These are phyloP conservation scores for Axinella damicornis DNA, from an alignment of 37 sponge, comb jelly and placozoan genomes.

Conservation along the genomic window DNA sequence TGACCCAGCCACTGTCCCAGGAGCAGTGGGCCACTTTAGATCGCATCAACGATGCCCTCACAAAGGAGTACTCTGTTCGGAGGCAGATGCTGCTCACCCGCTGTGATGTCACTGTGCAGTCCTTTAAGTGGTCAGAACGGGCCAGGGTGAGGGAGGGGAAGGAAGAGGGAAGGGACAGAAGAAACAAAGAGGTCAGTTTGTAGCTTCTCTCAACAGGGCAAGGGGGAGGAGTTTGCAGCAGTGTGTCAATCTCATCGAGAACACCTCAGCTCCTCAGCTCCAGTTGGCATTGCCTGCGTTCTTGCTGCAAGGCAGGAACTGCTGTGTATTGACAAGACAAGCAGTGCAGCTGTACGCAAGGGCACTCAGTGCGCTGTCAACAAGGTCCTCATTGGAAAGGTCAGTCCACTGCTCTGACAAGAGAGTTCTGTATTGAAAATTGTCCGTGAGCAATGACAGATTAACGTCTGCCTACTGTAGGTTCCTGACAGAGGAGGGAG, in stretches of 20 bases:
- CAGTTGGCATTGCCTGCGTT: constrained; percentile 66
- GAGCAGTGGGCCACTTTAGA: constrained; percentile 81
- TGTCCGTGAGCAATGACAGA: too few species aligned
- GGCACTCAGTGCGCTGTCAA: constrained; percentile 71
- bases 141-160: constrained; percentile 49
- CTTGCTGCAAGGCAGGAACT: constrained; percentile 83
- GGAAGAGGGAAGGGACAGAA: background rate
- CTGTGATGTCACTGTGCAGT: constrained; percentile 90
- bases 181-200: background rate
- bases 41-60: constrained; percentile 69
- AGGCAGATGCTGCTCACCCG: constrained; percentile 88
- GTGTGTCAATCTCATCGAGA: constrained; percentile 24
- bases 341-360: constrained; percentile 38
- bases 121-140: constrained; percentile 86
- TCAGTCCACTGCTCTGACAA: background rate
- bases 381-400: constrained; percentile 86
- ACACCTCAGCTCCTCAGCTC: constrained; percentile 21
- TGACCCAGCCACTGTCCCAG: constrained; percentile 47
- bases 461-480: too few species aligned
- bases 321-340: constrained; percentile 55
- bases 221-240: constrained; percentile 47
- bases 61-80: constrained; percentile 75
- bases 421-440: background rate
- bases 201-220: constrained; percentile 55
- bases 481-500: constrained; percentile 94